Evolutionary conservation across 2,888 invertebrate genomes (phyloP).

Genomic region (Polyploca ridens): DNA sequence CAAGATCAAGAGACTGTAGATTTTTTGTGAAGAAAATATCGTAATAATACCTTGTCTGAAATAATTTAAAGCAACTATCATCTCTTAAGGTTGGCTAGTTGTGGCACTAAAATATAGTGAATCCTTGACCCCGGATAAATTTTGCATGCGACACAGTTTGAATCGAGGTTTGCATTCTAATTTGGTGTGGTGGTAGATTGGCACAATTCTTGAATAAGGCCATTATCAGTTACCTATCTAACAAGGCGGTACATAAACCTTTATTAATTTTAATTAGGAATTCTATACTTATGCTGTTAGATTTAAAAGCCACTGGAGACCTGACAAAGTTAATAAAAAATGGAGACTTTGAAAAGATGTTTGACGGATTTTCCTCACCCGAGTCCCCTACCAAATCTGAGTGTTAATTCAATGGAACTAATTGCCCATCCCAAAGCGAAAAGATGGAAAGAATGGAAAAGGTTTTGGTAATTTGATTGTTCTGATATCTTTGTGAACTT

Average conservation of each 20-base stretch:
- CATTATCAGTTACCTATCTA: neutral
- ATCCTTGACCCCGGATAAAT: neutral
- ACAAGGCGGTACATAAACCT: neutral
- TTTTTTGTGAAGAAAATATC: too few species aligned
- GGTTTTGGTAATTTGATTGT: constrained; percentile 1
- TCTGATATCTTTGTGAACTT: neutral
- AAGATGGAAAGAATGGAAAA: neutral
- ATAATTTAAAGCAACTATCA: too few species aligned
- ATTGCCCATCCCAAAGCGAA: constrained; percentile 1
- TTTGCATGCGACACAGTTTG: neutral
- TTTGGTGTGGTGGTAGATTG: neutral
- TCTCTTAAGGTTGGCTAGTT: neutral
- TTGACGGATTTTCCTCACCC: constrained; percentile 1
- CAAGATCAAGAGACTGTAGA: too few species aligned
- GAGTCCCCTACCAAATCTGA: neutral
- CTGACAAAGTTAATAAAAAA: neutral
- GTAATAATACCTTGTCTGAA: too few species aligned
- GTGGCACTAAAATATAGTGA: neutral
- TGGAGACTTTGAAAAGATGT: neutral
- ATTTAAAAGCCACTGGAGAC: too few species aligned
- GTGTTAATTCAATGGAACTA: constrained; percentile 8
- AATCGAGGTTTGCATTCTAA: neutral
- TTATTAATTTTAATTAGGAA: neutral
- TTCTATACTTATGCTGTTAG: neutral
- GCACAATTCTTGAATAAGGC: too few species aligned